Evolutionary conservation across 2,113 vertebrate species (phyloP).

Genomic region (Rhinopomastus cyanomelas): DNA sequence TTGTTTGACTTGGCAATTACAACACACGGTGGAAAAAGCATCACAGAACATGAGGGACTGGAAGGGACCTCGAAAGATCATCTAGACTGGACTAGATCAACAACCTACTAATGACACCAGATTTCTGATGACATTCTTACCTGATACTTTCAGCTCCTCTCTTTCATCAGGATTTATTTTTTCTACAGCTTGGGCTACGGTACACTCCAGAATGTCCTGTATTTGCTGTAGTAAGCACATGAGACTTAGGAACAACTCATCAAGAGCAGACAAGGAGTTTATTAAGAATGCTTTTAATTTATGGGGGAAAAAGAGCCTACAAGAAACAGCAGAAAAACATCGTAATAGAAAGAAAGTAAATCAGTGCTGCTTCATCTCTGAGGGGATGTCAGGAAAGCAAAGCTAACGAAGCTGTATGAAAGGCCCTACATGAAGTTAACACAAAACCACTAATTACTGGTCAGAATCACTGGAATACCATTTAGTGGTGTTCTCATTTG

Average conservation of each 20-base stretch:
- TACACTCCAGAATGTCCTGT: slow-evolving; percentile 85
- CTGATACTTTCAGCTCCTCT: slow-evolving; percentile 95
- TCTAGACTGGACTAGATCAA: no score
- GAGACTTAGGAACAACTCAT: slow-evolving; percentile 11
- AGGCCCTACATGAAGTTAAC: background rate
- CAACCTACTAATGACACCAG: background rate
- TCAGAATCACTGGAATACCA: background rate
- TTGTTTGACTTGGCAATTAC: background rate
- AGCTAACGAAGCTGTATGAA: background rate
- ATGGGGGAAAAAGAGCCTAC: background rate
- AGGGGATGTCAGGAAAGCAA: background rate
- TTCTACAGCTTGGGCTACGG: slow-evolving; percentile 84
- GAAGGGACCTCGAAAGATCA: no score
- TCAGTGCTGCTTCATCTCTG: background rate
- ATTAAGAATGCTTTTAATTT: background rate
- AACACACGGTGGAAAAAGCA: background rate
- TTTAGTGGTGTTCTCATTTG: background rate
- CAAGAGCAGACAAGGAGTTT: background rate
- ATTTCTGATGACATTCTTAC: slow-evolving; percentile 66
- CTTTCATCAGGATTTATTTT: slow-evolving; percentile 94
- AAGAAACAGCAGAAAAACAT: background rate
- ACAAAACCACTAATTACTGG: background rate
- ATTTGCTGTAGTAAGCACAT: slow-evolving; percentile 78
- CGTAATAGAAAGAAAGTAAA: background rate
- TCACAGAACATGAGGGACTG: no score